Base-by-base conservation (phyloP, 2,113 vertebrate species). In the Haemorhous mexicanus region DNA sequence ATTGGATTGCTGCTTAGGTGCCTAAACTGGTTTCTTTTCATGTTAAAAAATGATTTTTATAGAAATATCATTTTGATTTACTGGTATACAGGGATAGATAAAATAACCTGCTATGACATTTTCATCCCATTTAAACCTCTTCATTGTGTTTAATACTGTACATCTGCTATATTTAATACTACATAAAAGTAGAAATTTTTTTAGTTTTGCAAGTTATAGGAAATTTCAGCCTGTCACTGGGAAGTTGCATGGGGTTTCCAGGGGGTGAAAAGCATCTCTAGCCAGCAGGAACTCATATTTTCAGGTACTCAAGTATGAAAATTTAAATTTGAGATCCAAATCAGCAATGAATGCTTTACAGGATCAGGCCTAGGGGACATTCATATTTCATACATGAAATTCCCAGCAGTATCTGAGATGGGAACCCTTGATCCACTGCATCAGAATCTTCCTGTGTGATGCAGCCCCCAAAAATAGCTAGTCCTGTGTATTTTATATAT, bases 41-140 rank as follows among this genome's bases (percentile, higher is more conserved):
- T 1, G 7, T 74, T 84, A 81, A 87, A 95, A 94, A 84, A 67
- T 30, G 18, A 26, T 67, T 92, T 95, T 84, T 78, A 79, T 72
- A 95, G 91, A 87, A 91, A 84, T 81, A 91, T 39, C 32, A 62
- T 87, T 94, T 94, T 84, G 69, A 95, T 93, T 89, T 91, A 94
- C 61, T 78, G 49, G 44, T 84, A 52, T 30, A 78, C 44, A 87
- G 89, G 91, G 87, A 94, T 94, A 89, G 66, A 41, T 90, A 78
- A 81, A 93, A 92, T 84, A 87, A 49, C 53, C n/a, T 82, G 44
- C 75, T 82, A 87, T 16, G 39, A 92, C 17, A 75, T 76, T 94
- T 91, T 82, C 58, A 64, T 87, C 62, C 32, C 37, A 58, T 58
- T 91, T 89, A 81, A 94, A 77, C 33, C 44, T 87, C 61, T 87